phyloP scores from a whole-genome alignment of 2,797 vertebrate genomes.

The Chromobotia macracanthus region DNA sequence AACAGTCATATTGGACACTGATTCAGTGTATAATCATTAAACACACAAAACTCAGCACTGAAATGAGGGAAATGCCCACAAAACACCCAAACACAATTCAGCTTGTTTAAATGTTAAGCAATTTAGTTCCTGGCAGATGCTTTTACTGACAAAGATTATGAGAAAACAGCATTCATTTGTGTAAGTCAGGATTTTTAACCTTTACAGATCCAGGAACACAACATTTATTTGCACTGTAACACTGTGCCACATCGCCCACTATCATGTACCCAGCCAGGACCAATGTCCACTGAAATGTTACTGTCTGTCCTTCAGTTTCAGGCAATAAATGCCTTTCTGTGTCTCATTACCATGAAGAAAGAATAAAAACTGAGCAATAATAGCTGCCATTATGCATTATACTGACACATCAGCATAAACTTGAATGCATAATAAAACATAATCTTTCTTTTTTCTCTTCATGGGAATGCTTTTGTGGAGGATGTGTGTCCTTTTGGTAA shows the following conservation, averaged over 20 bases:
- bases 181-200: background rate
- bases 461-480: no score
- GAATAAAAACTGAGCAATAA: no score
- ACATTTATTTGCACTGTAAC: background rate
- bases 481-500: no score
- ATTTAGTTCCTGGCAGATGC: background rate
- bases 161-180: background rate
- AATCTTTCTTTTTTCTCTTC: no score
- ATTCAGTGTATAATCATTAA: constrained; percentile 14
- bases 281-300: background rate
- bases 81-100: background rate
- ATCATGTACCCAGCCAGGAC: background rate
- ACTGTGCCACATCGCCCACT: background rate
- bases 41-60: background rate
- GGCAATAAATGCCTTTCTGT: no score
- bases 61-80: constrained; percentile 32
- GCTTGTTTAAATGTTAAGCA: constrained; percentile 1
- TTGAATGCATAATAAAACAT: no score
- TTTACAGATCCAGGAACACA: background rate
- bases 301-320: background rate
- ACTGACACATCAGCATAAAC: no score
- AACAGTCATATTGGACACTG: constrained; percentile 3
- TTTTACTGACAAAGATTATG: background rate
- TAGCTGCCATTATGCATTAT: no score
- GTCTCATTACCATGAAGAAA: no score